phyloP scores from a whole-genome alignment of 2,888 invertebrate genomes.

The Emmelina monodactyla region DNA sequence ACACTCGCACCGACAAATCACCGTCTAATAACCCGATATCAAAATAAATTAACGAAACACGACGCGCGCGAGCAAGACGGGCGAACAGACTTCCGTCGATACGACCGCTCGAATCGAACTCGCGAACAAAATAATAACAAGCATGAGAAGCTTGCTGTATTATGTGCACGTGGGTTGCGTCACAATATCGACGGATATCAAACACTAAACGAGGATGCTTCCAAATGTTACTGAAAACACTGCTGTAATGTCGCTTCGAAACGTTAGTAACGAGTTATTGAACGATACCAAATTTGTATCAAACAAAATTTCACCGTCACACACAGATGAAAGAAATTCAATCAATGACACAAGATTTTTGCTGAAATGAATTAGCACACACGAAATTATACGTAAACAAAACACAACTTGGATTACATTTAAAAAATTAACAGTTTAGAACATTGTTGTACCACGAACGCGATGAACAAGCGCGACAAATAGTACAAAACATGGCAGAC shows the following conservation, averaged over 20 bases:
- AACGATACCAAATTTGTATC: conserved; percentile 44
- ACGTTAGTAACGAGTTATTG: conserved; percentile 34
- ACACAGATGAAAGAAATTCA: conserved; percentile 39
- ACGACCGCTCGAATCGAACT: conserved; percentile 66
- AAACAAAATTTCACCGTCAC: conserved; percentile 50
- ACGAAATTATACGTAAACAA: conserved; percentile 60
- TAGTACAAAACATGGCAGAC: conserved; percentile 68
- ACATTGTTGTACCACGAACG: conserved; percentile 50
- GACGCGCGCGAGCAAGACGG: conserved; percentile 39
- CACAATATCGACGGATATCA: conserved; percentile 22
- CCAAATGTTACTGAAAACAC: conserved; percentile 20
- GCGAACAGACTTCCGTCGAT: conserved; percentile 44
- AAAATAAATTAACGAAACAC: conserved; percentile 33
- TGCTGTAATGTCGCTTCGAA: conserved; percentile 34
- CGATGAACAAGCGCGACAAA: conserved; percentile 65
- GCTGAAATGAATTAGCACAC: conserved; percentile 36
- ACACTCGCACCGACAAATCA: conserved; percentile 33
- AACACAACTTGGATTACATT: conserved; percentile 56
- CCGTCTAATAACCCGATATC: conserved; percentile 33
- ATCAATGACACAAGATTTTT: conserved; percentile 31
- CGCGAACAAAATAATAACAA: conserved; percentile 77
- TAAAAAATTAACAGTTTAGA: conserved; percentile 51
- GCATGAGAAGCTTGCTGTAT: conserved; percentile 64
- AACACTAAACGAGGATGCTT: neutral
- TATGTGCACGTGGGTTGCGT: conserved; percentile 64